Percentiles rank a stretch among this genome's conserved stretches.
These are phyloP conservation scores for Saccostrea glomerata DNA, from an alignment of 1,140 invertebrate species.

Conservation along the genomic window DNA sequence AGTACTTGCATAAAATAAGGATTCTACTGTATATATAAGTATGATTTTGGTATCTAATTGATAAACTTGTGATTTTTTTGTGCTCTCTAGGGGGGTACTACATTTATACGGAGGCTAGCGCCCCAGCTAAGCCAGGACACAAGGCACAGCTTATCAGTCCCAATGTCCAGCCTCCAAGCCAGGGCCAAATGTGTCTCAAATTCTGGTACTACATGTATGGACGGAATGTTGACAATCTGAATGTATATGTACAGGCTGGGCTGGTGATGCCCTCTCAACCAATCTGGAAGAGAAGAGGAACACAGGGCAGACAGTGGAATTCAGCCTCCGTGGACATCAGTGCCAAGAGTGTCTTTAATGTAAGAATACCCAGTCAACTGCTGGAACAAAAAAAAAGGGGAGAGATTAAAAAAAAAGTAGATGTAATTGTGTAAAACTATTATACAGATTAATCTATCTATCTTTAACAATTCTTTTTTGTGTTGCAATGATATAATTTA, in stretches of 20 bases:
- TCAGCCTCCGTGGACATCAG: slow-evolving; percentile 55
- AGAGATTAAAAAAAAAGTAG: too few species aligned
- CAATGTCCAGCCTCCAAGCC: slow-evolving; percentile 51
- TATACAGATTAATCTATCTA: background rate
- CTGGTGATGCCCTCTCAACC: slow-evolving; percentile 54
- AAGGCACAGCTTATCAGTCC: slow-evolving; percentile 69
- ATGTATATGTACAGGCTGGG: slow-evolving; percentile 67
- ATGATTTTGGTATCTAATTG: too few species aligned
- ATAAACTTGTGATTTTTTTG: background rate
- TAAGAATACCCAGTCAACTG: slow-evolving; percentile 37
- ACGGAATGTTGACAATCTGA: slow-evolving; percentile 66
- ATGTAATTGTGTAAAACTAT: too few species aligned
- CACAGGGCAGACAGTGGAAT: slow-evolving; percentile 65
- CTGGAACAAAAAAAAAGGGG: too few species aligned
- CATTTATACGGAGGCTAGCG: slow-evolving; percentile 73
- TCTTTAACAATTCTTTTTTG: background rate
- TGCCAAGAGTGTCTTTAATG: slow-evolving; percentile 59
- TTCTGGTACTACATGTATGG: slow-evolving; percentile 91
- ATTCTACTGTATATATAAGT: too few species aligned
- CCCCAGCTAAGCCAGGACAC: slow-evolving; percentile 58
- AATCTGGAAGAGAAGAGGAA: slow-evolving; percentile 59
- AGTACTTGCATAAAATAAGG: too few species aligned
- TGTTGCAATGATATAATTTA: background rate
- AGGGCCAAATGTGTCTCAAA: slow-evolving; percentile 65
- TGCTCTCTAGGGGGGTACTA: slow-evolving; percentile 65